These are phyloP conservation scores for Heterodera schachtii DNA, from an alignment of 1,140 invertebrate species.

Conservation along the genomic window DNA sequence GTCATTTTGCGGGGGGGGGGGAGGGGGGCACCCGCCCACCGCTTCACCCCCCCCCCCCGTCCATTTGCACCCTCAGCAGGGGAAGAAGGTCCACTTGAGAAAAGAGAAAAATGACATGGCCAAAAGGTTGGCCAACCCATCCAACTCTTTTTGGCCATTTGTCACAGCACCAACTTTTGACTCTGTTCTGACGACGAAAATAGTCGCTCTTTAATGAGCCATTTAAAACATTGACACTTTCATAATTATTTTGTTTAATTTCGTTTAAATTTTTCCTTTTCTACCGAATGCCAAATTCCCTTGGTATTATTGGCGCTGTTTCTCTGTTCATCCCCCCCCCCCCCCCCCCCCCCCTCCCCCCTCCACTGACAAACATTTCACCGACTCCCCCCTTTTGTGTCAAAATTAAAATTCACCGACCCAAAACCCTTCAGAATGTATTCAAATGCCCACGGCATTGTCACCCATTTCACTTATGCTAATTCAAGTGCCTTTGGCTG, in stretches of 20 bases:
- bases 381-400: not conserved
- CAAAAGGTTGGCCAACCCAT: not conserved
- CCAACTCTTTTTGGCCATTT: conserved; percentile 1
- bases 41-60: too few relatives aligned
- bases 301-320: not conserved
- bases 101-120: conserved; percentile 3
- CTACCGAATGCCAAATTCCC: too few relatives aligned
- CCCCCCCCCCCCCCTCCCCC: too few relatives aligned
- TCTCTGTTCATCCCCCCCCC: too few relatives aligned
- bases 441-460: not conserved
- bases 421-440: not conserved
- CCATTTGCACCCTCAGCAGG: not conserved
- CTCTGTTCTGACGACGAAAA: too few relatives aligned
- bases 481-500: not conserved
- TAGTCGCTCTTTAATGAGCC: too few relatives aligned
- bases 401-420: not conserved
- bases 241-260: too few relatives aligned
- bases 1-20: not conserved
- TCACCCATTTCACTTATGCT: not conserved
- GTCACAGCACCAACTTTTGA: not conserved
- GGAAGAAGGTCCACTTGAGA: not conserved
- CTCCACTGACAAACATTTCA: not conserved
- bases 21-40: too few relatives aligned
- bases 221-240: too few relatives aligned
- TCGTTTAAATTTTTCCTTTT: not conserved